Percentiles rank a stretch among this genome's conserved stretches.
Conservation (phyloP, 2,888 invertebrate genomes). For the Amphipoea oculea region DNA sequence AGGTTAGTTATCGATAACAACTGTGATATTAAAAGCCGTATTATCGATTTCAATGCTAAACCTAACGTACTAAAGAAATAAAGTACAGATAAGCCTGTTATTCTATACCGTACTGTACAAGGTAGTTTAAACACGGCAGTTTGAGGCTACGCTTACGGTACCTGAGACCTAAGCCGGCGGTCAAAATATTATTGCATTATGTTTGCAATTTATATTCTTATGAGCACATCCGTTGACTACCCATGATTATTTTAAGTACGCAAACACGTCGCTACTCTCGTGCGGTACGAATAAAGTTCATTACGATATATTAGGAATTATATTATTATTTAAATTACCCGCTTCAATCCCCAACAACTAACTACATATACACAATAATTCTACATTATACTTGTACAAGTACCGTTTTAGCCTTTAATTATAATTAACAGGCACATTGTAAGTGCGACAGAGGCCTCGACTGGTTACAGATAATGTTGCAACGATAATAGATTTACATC, state of each 20-base stretch:
- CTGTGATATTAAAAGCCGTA: conserved; percentile 56
- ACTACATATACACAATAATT: conserved; percentile 18
- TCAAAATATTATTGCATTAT: conserved; percentile 66
- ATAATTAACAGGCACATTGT: conserved; percentile 41
- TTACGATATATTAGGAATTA: conserved; percentile 36
- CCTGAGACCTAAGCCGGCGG: conserved; percentile 73
- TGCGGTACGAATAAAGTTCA: conserved; percentile 33
- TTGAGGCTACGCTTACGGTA: conserved; percentile 82
- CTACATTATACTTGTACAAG: conserved; percentile 18
- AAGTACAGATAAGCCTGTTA: conserved; percentile 60
- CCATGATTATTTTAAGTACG: conserved; percentile 36
- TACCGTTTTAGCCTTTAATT: conserved; percentile 38
- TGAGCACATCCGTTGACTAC: conserved; percentile 32
- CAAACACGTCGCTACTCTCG: conserved; percentile 35
- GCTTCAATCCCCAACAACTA: conserved; percentile 20
- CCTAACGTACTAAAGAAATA: conserved; percentile 73
- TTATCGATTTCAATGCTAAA: conserved; percentile 74
- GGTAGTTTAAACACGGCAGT: conserved; percentile 62
- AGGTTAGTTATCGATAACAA: conserved; percentile 60
- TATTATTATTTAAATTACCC: conserved; percentile 48
- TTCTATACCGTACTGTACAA: conserved; percentile 35
- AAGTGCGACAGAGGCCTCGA: conserved; percentile 33
- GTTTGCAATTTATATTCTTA: conserved; percentile 64
- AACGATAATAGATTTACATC: conserved; percentile 18
- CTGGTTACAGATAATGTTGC: conserved; percentile 33